Base-by-base conservation (phyloP, 1,140 invertebrate genomes). In the Teleogryllus occipitalis region DNA sequence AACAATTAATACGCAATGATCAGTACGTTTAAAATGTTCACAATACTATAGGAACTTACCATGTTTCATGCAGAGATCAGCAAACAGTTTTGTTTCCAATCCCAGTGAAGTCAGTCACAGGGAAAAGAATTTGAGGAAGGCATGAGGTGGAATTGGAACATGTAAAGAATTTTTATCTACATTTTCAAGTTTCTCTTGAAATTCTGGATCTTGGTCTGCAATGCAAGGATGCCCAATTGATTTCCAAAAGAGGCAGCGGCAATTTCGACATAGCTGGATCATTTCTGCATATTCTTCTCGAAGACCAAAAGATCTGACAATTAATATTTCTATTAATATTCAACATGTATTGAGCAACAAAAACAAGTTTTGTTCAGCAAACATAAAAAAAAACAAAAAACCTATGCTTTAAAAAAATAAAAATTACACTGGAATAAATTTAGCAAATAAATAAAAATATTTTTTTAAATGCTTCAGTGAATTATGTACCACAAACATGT, bases 231-330 rank as follows among this genome's bases (percentile, higher is more conserved):
- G 96, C 0, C 96, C 96, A 75, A 95, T 89, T 3, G 94, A 95
- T 82, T 97, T 93, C 98, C 98, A 99, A 85, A 98, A 99, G 54
- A 99, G 90, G 85, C 96, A 97, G 83, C 97, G 93, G 86, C 98
- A 99, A 85, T 97, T 95, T 81, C 95, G 92, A 86, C 98, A 99
- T 74, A 99, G 88, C 75, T 96, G 95, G 81, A 99, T 89, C 85
- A 96, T 96, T 87, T 99, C 97, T 3, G 97, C 96, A 87, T 96
- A 99, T 81, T 97, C 95, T 87, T 98, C 97, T 81, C 93, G 92
- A 22, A 97, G 88, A 22, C 97, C 97, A 86, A 94, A 97, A 81
- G 93, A 91, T 84, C 96, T 97, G 83, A 14, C 8, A 77, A 18
- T 1, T 47, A 47, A 49, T 14, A 21, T 77, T 7, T 39, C 8